Evolutionary conservation across 2,888 invertebrate genomes (phyloP), one percentile per base, ranked within the genome.

Genomic region (Megastigmus dorsalis): DNA sequence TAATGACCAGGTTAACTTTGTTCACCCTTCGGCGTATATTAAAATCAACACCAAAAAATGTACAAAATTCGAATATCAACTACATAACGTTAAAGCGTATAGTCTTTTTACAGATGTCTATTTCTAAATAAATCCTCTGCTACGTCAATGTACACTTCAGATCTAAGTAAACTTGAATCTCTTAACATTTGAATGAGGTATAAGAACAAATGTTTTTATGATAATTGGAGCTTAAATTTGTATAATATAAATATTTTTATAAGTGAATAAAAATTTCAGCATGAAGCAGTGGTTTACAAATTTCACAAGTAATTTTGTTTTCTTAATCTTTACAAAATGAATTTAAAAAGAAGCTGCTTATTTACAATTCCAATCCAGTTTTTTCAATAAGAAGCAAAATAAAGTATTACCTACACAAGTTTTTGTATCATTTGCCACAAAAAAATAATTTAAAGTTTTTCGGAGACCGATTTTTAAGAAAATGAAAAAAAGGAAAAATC

Each of bases 21-120:
- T 63, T 74, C 43, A 52, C 33, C 20, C 38, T 30, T 45, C 28
- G 57, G 70, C 76, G 55, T 67, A 74, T 73, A 38, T 65, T n/a
- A n/a, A 77, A 78, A 71, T 78, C 79, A 82, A 81, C 82, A 81
- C 79, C 81, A 80, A 80, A 72, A 82, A 85, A 85, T 85, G 78
- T 84, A 84, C 82, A 84, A 82, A 82, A 82, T 80, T 83, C 79
- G 79, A 82, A 82, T 82, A 83, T 81, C 78, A 50, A 62, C 71
- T 72, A 57, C 52, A 62, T 55, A 67, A 71, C 55, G 50, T 71
- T 80, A 78, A 82, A 80, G 79, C 79, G 79, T 80, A 81, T 66
- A 79, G 79, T 78, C 80, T 85, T 84, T 84, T 81, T 84, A 84
- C 82, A 85, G 75, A 79, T 80, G 78, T 81, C 78, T 82, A 83